Percentiles rank a stretch among this genome's conserved stretches.
Conservation (phyloP, 2,888 invertebrate species). For the Heliconius ismenius region DNA sequence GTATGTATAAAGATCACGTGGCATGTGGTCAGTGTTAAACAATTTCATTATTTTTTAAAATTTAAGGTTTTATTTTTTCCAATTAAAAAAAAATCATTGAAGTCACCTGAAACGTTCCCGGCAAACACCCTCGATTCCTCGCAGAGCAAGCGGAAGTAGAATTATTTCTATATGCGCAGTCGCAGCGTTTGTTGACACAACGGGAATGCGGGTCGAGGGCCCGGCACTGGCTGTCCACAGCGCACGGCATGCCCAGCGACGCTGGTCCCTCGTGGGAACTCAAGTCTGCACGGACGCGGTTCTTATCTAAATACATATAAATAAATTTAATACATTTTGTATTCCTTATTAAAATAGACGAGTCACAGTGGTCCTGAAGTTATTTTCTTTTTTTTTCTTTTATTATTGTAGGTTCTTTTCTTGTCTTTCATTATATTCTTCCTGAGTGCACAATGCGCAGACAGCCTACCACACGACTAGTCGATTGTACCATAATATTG, state of each 20-base stretch:
- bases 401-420: too few relatives aligned
- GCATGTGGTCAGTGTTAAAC: background rate
- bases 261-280: constrained; percentile 79
- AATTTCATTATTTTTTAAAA: background rate
- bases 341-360: too few relatives aligned
- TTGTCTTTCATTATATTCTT: too few relatives aligned
- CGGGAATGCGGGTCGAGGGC: constrained; percentile 89
- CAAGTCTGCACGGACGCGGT: constrained; percentile 67
- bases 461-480: background rate
- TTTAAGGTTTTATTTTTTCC: background rate
- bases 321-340: too few relatives aligned
- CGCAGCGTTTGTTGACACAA: constrained; percentile 89
- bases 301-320: constrained; percentile 62
- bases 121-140: constrained; percentile 88
- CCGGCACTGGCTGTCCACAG: constrained; percentile 89
- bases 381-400: too few relatives aligned
- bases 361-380: too few relatives aligned
- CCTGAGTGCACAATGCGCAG: too few relatives aligned
- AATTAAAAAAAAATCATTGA: background rate
- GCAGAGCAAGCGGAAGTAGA: constrained; percentile 86
- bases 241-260: constrained; percentile 89
- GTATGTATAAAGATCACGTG: too few relatives aligned
- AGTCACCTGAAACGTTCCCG: constrained; percentile 91
- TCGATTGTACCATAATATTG: too few relatives aligned
- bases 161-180: constrained; percentile 85